Conservation (phyloP, 2,113 vertebrate genomes). For the Thamnaconus septentrionalis region DNA sequence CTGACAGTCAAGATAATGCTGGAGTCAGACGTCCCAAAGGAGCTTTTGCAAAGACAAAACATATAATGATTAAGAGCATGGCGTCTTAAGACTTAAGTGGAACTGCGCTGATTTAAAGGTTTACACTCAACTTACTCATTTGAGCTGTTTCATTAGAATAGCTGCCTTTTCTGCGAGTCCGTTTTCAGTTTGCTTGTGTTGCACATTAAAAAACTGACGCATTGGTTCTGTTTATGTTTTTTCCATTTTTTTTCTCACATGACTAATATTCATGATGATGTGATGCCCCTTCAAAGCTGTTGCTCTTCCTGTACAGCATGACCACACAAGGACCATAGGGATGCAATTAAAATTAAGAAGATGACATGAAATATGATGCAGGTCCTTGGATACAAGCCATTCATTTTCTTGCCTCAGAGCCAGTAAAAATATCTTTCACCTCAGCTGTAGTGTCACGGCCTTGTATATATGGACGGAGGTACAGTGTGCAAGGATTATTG, state of each 20-base stretch:
- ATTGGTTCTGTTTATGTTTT: not conserved
- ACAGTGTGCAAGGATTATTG: conserved; percentile 7
- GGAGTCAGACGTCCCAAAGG: conserved; percentile 3
- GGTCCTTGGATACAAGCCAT: conserved; percentile 32
- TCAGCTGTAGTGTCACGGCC: conserved; percentile 44
- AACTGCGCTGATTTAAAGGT: too few relatives aligned
- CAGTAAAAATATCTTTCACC: conserved; percentile 26
- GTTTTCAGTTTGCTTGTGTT: not conserved
- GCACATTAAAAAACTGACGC: not conserved
- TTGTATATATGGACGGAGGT: conserved; percentile 13
- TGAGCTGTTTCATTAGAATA: too few relatives aligned
- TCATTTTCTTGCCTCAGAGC: conserved; percentile 13
- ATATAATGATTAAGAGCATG: conserved; percentile 1
- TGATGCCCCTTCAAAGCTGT: too few relatives aligned
- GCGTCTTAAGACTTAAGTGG: not conserved
- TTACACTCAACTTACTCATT: not conserved
- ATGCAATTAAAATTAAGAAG: conserved; percentile 1
- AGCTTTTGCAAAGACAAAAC: conserved; percentile 10
- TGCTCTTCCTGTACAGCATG: not conserved
- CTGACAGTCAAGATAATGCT: conserved; percentile 9
- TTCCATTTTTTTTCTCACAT: not conserved
- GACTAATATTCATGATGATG: too few relatives aligned
- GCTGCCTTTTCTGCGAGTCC: too few relatives aligned
- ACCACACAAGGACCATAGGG: not conserved
- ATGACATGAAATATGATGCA: conserved; percentile 46